Percentiles rank a stretch among this genome's conserved stretches.
Conservation (phyloP, 1,140 invertebrate species). For the Camponotus pennsylvanicus region DNA sequence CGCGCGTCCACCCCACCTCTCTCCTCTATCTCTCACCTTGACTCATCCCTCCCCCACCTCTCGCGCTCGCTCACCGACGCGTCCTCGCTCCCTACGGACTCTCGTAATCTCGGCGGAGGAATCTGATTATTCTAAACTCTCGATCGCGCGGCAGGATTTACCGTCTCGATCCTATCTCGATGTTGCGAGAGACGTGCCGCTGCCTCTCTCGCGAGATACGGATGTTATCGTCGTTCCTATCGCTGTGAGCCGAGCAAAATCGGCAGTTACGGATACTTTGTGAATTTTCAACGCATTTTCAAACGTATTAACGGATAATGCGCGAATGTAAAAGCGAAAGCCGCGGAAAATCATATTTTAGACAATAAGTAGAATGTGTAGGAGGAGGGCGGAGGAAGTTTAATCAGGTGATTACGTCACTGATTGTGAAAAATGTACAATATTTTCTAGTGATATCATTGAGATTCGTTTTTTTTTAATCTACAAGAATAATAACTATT, state of each 20-base stretch:
- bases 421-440: background rate
- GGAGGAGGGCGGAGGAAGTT: too few relatives aligned
- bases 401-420: constrained; percentile 5
- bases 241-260: constrained; percentile 15
- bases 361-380: background rate
- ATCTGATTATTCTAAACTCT: constrained; percentile 72
- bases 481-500: background rate
- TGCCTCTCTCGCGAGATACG: constrained; percentile 44
- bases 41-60: constrained; percentile 31
- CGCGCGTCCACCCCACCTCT: background rate
- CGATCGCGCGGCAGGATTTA: constrained; percentile 64
- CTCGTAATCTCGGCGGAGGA: constrained; percentile 65
- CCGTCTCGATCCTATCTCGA: constrained; percentile 65
- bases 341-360: background rate
- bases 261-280: constrained; percentile 20
- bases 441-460: background rate
- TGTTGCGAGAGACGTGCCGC: constrained; percentile 58
- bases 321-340: constrained; percentile 28
- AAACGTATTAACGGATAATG: constrained; percentile 3
- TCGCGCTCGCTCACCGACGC: background rate
- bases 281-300: constrained; percentile 43
- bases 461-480: background rate
- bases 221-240: constrained; percentile 52
- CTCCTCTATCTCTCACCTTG: constrained; percentile 22
- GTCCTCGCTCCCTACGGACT: constrained; percentile 52